Evolutionary conservation across 2,113 vertebrate genomes (phyloP).

Genomic region (Phaethon lepturus): DNA sequence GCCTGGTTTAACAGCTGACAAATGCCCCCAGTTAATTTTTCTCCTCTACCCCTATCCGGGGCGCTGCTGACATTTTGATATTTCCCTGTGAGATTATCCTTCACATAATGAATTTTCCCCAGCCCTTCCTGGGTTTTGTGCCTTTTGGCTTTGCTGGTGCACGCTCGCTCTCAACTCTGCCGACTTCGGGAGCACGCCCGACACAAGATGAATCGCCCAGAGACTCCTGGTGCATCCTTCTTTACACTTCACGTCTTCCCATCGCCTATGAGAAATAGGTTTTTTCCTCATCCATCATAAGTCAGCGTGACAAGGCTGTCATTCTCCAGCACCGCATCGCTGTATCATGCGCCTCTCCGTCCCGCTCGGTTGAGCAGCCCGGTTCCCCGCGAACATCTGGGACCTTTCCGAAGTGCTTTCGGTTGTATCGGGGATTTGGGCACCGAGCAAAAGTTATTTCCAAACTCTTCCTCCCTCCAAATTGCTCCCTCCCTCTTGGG

Average conservation of each 20-base stretch:
- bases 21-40: slow-evolving; percentile 23
- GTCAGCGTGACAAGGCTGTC: slow-evolving; percentile 73
- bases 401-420: slow-evolving; percentile 33
- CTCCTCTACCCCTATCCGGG: slow-evolving; percentile 13
- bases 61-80: slow-evolving; percentile 70
- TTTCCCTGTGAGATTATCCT: slow-evolving; percentile 71
- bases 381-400: slow-evolving; percentile 12
- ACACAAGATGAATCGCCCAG: slow-evolving; percentile 69
- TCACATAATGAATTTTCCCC: slow-evolving; percentile 70
- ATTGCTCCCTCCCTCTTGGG: not conserved
- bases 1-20: slow-evolving; percentile 74
- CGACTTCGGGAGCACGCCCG: slow-evolving; percentile 23
- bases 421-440: not conserved
- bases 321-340: not conserved
- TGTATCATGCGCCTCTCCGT: slow-evolving; percentile 25
- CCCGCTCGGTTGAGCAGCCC: not conserved
- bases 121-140: not conserved
- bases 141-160: not conserved
- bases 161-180: not conserved
- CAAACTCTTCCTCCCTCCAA: not conserved
- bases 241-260: slow-evolving; percentile 74
- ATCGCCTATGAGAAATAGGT: slow-evolving; percentile 72
- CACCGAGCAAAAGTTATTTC: slow-evolving; percentile 3
- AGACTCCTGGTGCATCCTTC: slow-evolving; percentile 69
- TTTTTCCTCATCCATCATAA: slow-evolving; percentile 79